These are phyloP conservation scores for Galeruca laticollis DNA, from an alignment of 2,888 invertebrate genomes.

Conservation along the genomic window DNA sequence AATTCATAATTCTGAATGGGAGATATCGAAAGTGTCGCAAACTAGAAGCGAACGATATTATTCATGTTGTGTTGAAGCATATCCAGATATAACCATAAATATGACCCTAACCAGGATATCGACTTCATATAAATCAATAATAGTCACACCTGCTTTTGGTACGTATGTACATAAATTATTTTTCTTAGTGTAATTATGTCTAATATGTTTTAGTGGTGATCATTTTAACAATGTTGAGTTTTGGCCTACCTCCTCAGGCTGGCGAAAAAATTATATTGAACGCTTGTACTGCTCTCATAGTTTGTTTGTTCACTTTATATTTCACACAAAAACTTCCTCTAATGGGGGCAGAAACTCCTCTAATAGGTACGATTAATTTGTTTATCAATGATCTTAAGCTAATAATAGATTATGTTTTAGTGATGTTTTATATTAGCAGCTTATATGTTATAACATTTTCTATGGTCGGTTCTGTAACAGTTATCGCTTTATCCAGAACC, in stretches of 20 bases:
- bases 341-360: slow-evolving; percentile 70
- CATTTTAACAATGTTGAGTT: slow-evolving; percentile 71
- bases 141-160: slow-evolving; percentile 75
- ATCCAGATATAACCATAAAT: slow-evolving; percentile 69
- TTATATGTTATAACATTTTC: slow-evolving; percentile 70
- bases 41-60: slow-evolving; percentile 66
- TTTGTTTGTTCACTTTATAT: slow-evolving; percentile 74
- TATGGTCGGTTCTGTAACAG: slow-evolving; percentile 69
- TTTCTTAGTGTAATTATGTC: slow-evolving; percentile 16
- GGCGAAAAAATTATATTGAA: slow-evolving; percentile 76
- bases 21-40: slow-evolving; percentile 65
- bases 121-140: slow-evolving; percentile 72
- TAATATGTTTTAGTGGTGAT: slow-evolving; percentile 68
- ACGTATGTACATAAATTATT: slow-evolving; percentile 40
- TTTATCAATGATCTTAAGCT: neutral
- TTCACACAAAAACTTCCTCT: slow-evolving; percentile 73
- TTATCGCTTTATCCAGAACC: slow-evolving; percentile 69
- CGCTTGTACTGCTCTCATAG: slow-evolving; percentile 72
- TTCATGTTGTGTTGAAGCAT: slow-evolving; percentile 71
- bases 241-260: slow-evolving; percentile 76
- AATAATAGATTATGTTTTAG: slow-evolving; percentile 58
- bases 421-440: slow-evolving; percentile 71
- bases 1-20: slow-evolving; percentile 67
- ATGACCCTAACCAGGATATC: slow-evolving; percentile 70
- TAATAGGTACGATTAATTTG: slow-evolving; percentile 67